Evolutionary conservation across 2,888 invertebrate species (phyloP).

Genomic region (Candidula unifasciata): DNA sequence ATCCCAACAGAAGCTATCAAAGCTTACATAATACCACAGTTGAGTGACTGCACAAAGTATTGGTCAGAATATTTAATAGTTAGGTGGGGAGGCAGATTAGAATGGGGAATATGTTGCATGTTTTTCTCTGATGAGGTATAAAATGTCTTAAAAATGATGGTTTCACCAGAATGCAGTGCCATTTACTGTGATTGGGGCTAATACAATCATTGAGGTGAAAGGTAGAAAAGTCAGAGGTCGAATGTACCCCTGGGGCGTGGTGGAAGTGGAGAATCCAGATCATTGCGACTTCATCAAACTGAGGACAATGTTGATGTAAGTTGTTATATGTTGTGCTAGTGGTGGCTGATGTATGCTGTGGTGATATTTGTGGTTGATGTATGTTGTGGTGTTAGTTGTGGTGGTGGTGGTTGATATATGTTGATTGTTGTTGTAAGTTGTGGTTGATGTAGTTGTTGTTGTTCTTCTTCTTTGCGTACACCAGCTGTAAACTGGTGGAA

Average conservation of each 20-base stretch:
- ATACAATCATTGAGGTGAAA: slow-evolving; percentile 92
- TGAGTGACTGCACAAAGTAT: too few relatives aligned
- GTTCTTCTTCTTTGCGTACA: too few relatives aligned
- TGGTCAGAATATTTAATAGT: too few relatives aligned
- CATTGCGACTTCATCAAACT: slow-evolving; percentile 99
- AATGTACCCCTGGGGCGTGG: slow-evolving; percentile 98
- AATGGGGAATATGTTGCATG: too few relatives aligned
- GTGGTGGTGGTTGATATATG: not conserved
- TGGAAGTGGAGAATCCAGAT: slow-evolving; percentile 98
- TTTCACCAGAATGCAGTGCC: slow-evolving; percentile 88
- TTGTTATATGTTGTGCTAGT: slow-evolving; percentile 11
- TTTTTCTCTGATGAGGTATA: too few relatives aligned
- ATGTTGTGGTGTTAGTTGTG: not conserved
- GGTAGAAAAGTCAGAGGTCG: slow-evolving; percentile 95
- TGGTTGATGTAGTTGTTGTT: not conserved
- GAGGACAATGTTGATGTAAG: slow-evolving; percentile 92
- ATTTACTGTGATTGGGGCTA: slow-evolving; percentile 98
- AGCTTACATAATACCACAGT: too few relatives aligned
- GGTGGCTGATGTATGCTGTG: not conserved
- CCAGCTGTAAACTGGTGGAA: too few relatives aligned
- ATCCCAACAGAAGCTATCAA: too few relatives aligned
- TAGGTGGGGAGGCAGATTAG: too few relatives aligned
- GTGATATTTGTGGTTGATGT: not conserved
- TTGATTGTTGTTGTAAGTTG: not conserved
- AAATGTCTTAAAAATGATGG: not conserved